Conservation (phyloP, 2,113 vertebrate genomes). For the Sula dactylatra region DNA sequence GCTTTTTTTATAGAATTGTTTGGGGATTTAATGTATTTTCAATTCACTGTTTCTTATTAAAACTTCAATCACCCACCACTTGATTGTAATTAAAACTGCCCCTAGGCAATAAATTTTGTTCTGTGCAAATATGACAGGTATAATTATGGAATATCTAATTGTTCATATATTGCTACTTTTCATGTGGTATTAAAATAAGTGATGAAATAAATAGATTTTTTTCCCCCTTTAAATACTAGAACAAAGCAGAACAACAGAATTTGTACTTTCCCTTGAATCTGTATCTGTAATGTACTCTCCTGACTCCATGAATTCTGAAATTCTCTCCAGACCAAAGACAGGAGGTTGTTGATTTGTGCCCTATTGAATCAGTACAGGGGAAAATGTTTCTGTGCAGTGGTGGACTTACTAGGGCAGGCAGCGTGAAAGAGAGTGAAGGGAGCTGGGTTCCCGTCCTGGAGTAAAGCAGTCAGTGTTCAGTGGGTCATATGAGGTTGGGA, state of each 20-base stretch:
- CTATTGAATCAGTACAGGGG: neutral
- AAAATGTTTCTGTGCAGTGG: neutral
- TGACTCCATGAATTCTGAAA: neutral
- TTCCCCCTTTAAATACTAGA: neutral
- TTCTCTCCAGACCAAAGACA: neutral
- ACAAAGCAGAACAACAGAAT: neutral
- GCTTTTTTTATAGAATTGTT: slow-evolving; percentile 27
- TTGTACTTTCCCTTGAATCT: neutral
- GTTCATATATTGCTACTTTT: slow-evolving; percentile 37
- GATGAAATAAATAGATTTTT: slow-evolving; percentile 22
- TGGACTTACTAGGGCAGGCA: neutral
- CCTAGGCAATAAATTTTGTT: slow-evolving; percentile 67
- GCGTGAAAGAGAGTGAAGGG: no score
- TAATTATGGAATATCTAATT: slow-evolving; percentile 63
- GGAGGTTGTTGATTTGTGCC: neutral
- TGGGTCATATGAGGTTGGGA: neutral
- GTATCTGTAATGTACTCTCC: neutral
- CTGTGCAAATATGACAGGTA: slow-evolving; percentile 41
- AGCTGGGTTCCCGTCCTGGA: neutral
- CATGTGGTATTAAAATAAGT: slow-evolving; percentile 8
- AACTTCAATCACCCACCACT: slow-evolving; percentile 48
- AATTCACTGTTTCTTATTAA: slow-evolving; percentile 60
- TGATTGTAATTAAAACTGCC: slow-evolving; percentile 71
- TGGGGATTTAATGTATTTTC: slow-evolving; percentile 59
- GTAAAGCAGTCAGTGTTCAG: fast-evolving